phyloP scores from a whole-genome alignment of 1,140 invertebrate genomes.

The Pomacea maculata region DNA sequence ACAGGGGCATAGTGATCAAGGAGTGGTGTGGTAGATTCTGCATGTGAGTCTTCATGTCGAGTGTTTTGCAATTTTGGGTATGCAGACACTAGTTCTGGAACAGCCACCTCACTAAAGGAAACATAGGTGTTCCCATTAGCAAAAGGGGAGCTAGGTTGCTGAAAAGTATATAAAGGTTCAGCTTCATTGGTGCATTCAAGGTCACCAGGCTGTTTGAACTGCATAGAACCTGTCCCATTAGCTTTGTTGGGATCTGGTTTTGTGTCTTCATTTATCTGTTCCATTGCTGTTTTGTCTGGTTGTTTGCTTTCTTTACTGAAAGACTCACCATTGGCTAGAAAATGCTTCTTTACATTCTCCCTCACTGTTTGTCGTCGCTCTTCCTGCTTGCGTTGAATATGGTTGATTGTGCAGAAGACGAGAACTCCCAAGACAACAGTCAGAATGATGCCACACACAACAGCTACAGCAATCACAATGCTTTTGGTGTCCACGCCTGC shows the following conservation, averaged over 20 bases:
- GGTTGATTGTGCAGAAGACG: conserved; percentile 33
- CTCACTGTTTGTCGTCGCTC: conserved; percentile 38
- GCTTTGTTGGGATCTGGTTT: conserved; percentile 26
- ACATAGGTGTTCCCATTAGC: conserved; percentile 49
- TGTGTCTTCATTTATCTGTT: conserved; percentile 28
- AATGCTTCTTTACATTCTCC: conserved; percentile 47
- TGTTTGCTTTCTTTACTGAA: conserved; percentile 14
- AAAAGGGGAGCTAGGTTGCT: conserved; percentile 29
- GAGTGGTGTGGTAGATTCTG: conserved; percentile 49
- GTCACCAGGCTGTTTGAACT: conserved; percentile 21
- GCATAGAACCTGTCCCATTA: conserved; percentile 25
- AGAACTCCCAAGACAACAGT: conserved; percentile 34
- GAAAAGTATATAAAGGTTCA: conserved; percentile 29
- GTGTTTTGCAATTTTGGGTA: conserved; percentile 32
- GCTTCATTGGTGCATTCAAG: conserved; percentile 5
- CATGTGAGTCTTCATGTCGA: conserved; percentile 43
- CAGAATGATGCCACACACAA: conserved; percentile 45
- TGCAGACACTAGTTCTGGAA: conserved; percentile 30
- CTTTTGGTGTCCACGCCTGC: conserved; percentile 36
- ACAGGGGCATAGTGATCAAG: conserved; percentile 45
- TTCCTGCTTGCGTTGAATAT: conserved; percentile 29
- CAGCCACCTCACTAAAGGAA: conserved; percentile 46
- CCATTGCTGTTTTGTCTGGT: conserved; percentile 12
- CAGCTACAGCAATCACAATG: conserved; percentile 43
- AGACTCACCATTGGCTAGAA: conserved; percentile 28